Evolutionary conservation across 1,140 invertebrate genomes (phyloP).

Genomic region (Drosophila ironensis): DNA sequence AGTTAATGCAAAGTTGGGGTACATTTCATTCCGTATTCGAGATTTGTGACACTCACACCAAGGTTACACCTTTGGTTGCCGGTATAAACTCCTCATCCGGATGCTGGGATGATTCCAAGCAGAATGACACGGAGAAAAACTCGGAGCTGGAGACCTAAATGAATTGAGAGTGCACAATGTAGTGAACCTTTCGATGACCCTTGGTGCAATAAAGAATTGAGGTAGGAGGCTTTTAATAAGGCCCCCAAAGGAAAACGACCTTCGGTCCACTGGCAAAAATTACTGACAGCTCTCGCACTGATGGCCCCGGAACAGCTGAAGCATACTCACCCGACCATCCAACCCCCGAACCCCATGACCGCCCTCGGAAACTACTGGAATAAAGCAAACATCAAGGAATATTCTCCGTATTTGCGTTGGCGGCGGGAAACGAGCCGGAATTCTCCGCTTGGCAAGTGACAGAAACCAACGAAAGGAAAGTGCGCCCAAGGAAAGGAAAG

Average conservation of each 20-base stretch:
- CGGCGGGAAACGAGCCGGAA: slow-evolving; percentile 21
- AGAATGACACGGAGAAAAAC: slow-evolving; percentile 89
- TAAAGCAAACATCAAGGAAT: slow-evolving; percentile 43
- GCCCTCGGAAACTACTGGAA: slow-evolving; percentile 35
- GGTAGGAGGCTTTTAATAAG: slow-evolving; percentile 10
- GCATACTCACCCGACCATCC: not conserved
- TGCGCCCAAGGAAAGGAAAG: not conserved
- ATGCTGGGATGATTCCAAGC: slow-evolving; percentile 82
- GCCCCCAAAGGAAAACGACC: slow-evolving; percentile 14
- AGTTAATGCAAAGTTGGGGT: slow-evolving; percentile 2
- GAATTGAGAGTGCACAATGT: not conserved
- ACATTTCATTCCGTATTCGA: too few species aligned
- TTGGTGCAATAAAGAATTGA: not conserved
- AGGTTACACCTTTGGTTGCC: slow-evolving; percentile 86
- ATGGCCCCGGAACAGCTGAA: not conserved
- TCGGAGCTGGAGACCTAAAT: slow-evolving; percentile 88
- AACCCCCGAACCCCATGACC: not conserved
- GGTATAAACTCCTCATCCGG: slow-evolving; percentile 86
- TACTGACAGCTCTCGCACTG: not conserved
- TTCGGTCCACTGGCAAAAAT: slow-evolving; percentile 18
- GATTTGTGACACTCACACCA: slow-evolving; percentile 90
- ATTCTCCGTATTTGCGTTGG: slow-evolving; percentile 42
- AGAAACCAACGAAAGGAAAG: slow-evolving; percentile 9
- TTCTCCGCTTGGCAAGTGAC: slow-evolving; percentile 10
- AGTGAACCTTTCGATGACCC: not conserved